A percentile compares a stretch with the other conserved stretches of the same genome.
These are phyloP conservation scores for Chamaea fasciata DNA, from an alignment of 2,113 vertebrate genomes.

Conservation along the genomic window DNA sequence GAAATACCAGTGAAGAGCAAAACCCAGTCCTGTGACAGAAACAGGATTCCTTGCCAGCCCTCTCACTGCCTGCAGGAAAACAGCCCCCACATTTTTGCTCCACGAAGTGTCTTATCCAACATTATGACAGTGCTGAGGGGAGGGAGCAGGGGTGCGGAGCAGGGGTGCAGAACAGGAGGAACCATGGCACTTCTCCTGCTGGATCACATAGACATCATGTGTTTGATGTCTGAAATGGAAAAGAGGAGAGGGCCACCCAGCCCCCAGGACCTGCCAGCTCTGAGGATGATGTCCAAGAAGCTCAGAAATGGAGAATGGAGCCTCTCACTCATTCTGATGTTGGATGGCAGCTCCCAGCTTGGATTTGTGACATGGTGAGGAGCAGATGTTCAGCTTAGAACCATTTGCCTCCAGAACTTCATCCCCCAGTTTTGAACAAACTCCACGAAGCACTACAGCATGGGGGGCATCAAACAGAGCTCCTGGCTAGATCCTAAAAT, in stretches of 20 bases:
- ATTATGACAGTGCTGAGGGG: not conserved
- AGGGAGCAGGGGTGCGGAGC: not conserved
- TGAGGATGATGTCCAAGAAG: not conserved
- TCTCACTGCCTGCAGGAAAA: not conserved
- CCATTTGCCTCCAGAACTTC: not conserved
- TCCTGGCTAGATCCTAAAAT: not conserved
- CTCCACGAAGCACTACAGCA: not conserved
- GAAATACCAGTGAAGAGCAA: not conserved
- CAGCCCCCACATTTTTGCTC: rapidly evolving
- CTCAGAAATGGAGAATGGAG: not conserved
- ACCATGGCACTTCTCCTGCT: not conserved
- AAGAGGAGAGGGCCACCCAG: not conserved
- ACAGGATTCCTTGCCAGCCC: not conserved
- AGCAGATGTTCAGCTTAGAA: not conserved
- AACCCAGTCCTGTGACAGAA: not conserved
- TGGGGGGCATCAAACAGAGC: not conserved
- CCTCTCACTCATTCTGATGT: rapidly evolving
- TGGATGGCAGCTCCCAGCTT: not conserved
- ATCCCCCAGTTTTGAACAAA: not conserved
- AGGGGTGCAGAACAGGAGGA: not conserved
- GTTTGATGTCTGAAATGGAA: not conserved
- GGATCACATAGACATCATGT: rapidly evolving
- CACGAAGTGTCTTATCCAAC: not conserved
- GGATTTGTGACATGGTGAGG: not conserved
- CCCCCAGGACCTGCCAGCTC: not conserved